Evolutionary conservation across 2,113 vertebrate species (phyloP), one percentile per base, ranked within the genome.

Genomic region (Electrona antarctica): DNA sequence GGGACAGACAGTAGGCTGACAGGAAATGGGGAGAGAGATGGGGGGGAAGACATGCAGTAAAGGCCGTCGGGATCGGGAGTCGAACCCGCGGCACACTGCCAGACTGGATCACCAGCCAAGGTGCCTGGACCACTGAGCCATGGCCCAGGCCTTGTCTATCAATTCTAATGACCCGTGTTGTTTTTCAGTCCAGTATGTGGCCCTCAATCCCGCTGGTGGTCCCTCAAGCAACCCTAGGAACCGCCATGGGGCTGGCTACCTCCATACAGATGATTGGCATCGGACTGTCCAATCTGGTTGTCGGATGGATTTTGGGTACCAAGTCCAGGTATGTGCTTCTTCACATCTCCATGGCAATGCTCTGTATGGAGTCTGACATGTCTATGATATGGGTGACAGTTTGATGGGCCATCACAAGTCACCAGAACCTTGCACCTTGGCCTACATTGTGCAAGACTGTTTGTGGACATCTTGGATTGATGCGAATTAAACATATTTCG

Each of bases 191-290:
- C 0, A 94, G 94, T 65, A 93, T 94, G 93, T 96, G 95, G 94
- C 93, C 94, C 0, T 95, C 94, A 1, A 94, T 94, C 51, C 93
- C 91, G 0, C 91, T 96, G 1, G 93, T 95, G 29, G 94, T 95
- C 2, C 92, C 94, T 33, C 93, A 93, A 45, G 93, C 91, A 0
- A 95, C 92, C 1, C 57, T 94, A 49, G 94, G 95, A 46, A 95
- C 94, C 7, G 94, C 91, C 1, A 94, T 92, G 88, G 94, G 95
- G 50, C 82, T 96, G 8, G 92, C 94, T 33, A 94, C 92, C 15
- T 95, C 95, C 0, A 55, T 94, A 13, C 93, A 95, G 78, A 94
- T 95, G 94, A 13, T 91, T 45, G 95, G 95, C 13, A 87, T 93
- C 1, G 95, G 94, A 6, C 47, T 96, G 6, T 95, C 92, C 0